phyloP scores from a whole-genome alignment of 2,113 vertebrate genomes.

The Rhineura floridana region DNA sequence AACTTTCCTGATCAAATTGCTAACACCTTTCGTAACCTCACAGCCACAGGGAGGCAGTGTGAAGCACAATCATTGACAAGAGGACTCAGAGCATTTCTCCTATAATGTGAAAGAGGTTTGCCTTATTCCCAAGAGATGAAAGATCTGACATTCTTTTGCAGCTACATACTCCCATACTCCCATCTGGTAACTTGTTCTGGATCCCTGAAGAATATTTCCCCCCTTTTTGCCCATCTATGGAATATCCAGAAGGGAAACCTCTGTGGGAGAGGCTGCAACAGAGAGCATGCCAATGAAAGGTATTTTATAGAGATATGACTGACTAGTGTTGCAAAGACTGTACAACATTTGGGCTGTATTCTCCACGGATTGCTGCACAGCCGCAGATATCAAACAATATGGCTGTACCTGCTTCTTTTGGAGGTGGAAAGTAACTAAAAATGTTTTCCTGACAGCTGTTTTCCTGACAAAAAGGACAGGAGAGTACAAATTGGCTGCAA shows the following conservation, averaged over 20 bases:
- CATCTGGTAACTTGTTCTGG: conserved; percentile 55
- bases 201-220: conserved; percentile 58
- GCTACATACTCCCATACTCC: conserved; percentile 62
- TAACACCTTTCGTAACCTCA: conserved; percentile 33
- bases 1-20: conserved; percentile 47
- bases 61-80: conserved; percentile 44
- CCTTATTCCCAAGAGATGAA: conserved; percentile 61
- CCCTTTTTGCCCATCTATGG: conserved; percentile 44
- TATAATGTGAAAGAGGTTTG: conserved; percentile 63
- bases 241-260: conserved; percentile 35
- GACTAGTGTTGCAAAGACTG: conserved; percentile 10
- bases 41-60: conserved; percentile 37
- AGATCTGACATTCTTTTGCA: conserved; percentile 72
- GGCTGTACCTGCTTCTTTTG: not conserved
- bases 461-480: conserved; percentile 11
- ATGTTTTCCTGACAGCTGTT: conserved; percentile 24
- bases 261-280: conserved; percentile 23
- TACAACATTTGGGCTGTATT: not conserved
- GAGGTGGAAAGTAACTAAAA: not conserved
- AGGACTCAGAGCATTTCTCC: conserved; percentile 31
- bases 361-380: not conserved
- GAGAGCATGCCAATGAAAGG: conserved; percentile 40
- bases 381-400: not conserved
- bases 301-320: conserved; percentile 25
- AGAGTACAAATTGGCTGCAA: conserved; percentile 18